phyloP scores from a whole-genome alignment of 2,113 vertebrate genomes.

The sheep (Ovis aries) region DNA sequence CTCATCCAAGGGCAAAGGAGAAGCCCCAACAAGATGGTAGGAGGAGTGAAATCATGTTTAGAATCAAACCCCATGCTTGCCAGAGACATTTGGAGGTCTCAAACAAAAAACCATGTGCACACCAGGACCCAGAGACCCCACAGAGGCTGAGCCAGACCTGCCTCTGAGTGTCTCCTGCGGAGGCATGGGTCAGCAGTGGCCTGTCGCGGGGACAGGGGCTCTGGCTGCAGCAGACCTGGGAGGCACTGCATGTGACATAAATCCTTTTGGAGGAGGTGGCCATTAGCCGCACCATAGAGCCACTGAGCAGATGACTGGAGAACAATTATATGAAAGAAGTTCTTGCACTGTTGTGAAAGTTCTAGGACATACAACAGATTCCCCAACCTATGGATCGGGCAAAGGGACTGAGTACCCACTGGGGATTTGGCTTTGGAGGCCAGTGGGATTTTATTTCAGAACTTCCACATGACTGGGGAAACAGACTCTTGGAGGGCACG shows the following conservation, averaged over 20 bases:
- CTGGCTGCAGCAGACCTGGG: background rate
- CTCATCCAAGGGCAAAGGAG: background rate
- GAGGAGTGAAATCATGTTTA: background rate
- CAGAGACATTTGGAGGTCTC: background rate
- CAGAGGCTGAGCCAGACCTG: background rate
- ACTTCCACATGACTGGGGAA: background rate
- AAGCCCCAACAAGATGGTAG: background rate
- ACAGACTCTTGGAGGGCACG: background rate
- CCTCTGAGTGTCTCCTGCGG: background rate
- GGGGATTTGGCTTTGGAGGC: background rate
- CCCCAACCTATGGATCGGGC: background rate
- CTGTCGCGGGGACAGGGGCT: accelerated
- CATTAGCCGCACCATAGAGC: background rate
- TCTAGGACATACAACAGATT: background rate
- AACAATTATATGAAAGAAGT: background rate
- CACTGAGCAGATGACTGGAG: background rate
- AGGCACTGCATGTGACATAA: background rate
- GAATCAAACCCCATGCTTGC: background rate
- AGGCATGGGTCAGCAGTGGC: background rate
- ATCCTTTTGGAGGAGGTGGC: background rate
- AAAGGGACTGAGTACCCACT: background rate
- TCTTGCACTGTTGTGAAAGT: background rate
- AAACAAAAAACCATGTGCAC: accelerated
- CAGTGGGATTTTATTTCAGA: background rate
- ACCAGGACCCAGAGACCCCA: background rate